Base-by-base conservation (phyloP, 1,140 invertebrate genomes). In the Holcopasites calliopsidis region DNA sequence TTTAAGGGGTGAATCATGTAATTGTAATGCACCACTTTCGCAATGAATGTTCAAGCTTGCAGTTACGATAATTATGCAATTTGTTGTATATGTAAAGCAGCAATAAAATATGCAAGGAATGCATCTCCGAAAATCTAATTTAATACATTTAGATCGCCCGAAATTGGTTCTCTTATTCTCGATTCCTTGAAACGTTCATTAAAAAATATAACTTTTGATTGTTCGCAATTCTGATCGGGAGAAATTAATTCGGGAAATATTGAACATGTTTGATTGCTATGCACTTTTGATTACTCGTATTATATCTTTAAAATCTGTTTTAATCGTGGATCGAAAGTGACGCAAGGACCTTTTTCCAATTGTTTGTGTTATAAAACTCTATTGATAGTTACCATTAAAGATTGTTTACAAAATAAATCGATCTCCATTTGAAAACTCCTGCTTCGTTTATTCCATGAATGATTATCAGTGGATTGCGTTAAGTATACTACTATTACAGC, bases 1-100 rank as follows among this genome's bases (percentile, higher is more conserved):
- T 72, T 72, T 64, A 64, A 72, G 58, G 47, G 47, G 64, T 64
- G 18, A 64, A 52, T 72, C 70, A 33, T n/a, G n/a, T n/a, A 40
- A 52, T 47, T n/a, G 44, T 47, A 47, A 35, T 33, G 28, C 10
- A 21, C 4, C 60, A 52, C 16, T n/a, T 42, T 33, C 16, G 38
- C 28, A 13, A 8, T 31, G 23, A 35, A 54, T 73, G 40, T 23
- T 42, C 5, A 73, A 72, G 8, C n/a, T 13, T n/a, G 65, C 4
- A 33, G 4, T 54, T 26, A 33, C 28, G 10, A 26, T 23, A 54
- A 18, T 42, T 44, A 31, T 44, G 38, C n/a, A 73, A 65, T 64
- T 55, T 55, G 61, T 72, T 72, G 69, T 54, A 44, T 65, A 60
- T 44, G 1, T 35, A 16, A 44, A 73, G 28, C 70, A 44, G 49